Evolutionary conservation across 2,797 vertebrate genomes (phyloP), one percentile per base, ranked within the genome.

Genomic region (Denticeps clupeoides): DNA sequence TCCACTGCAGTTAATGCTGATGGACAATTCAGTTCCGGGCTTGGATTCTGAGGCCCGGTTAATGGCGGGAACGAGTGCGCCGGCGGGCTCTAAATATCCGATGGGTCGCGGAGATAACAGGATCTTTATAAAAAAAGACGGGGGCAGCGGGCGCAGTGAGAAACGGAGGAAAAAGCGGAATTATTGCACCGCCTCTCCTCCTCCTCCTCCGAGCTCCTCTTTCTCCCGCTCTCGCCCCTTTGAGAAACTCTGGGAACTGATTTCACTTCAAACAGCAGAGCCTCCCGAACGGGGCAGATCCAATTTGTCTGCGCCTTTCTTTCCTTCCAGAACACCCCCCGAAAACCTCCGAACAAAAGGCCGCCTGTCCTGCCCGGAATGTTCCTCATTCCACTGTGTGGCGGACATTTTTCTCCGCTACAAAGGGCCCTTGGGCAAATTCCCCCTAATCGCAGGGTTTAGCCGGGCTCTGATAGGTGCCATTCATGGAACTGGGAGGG

Each of bases 361-460:
- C 76, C 65, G 84, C 86, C 88, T 94, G 90, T 94, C 81, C 84
- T 88, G 86, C 83, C 83, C 87, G 85, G 85, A 91, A 94, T 93
- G 87, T 89, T 87, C 87, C 86, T 82, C 89, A 93, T 93, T 93
- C 89, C 88, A 85, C 75, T 75, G 81, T 87, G 76, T 84, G 88
- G 87, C 84, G 86, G 87, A 88, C 87, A 89, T 91, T 93, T 92
- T 90, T 88, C 83, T 89, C 76, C 76, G 82, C 82, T 86, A 93
- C 87, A 92, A 93, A 89, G 82, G 78, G 81, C 85, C 87, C 84
- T 89, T 91, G 82, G 83, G 88, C 84, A 75, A 91, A 89, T 88
- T 91, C 87, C 82, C 80, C 85, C 84, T 91, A 90, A 92, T 92
- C 86, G 84, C 73, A 78, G 83, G 85, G 82, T 91, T 90, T 89